Base-by-base conservation (phyloP, 2,888 invertebrate species). In the Tenthredo scrophulariae region DNA sequence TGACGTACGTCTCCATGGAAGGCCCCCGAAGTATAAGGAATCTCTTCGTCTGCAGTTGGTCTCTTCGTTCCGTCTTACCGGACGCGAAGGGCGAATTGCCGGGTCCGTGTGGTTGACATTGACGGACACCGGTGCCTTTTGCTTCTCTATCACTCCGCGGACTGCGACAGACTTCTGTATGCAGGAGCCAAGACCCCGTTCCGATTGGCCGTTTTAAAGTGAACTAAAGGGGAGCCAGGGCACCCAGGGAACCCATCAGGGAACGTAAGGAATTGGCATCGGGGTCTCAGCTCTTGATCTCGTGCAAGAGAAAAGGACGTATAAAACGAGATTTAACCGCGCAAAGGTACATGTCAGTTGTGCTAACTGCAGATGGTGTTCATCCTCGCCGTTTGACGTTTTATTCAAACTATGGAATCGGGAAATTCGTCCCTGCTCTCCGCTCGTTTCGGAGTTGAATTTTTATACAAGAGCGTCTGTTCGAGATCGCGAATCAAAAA, bases 261-360 rank as follows among this genome's bases (percentile, higher is more conserved):
- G 40, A 74, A 74, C 72, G 43, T 10, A 26, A 74, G 43, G 72
- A 74, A 74, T 74, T 74, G 72, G 72, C 72, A 74, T 74, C 72
- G 43, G 72, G 72, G 40, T 43, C 22, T 74, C 43, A 43, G 40
- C 72, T 40, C 40, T 43, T 72, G 72, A 77, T 54, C 77, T 33
- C 54, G 33, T 6, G 29, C 46, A 77, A 54, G n/a, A 33, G 29
- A 50, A 79, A 79, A 79, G n/a, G 33, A 62, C 54, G 87, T 88
- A 88, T 88, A 89, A 90, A 90, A 90, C 89, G 90, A 90, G 91
- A 91, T 91, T 90, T 90, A 46, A 77, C 46, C 89, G 88, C 89
- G 88, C 89, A 89, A 62, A 91, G 90, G 88, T 92, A 91, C 91
- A 92, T 91, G 92, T 92, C 90, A 91, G 89, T 90, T 90, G 90